phyloP scores from a whole-genome alignment of 2,113 vertebrate species.

The Isurus oxyrinchus region DNA sequence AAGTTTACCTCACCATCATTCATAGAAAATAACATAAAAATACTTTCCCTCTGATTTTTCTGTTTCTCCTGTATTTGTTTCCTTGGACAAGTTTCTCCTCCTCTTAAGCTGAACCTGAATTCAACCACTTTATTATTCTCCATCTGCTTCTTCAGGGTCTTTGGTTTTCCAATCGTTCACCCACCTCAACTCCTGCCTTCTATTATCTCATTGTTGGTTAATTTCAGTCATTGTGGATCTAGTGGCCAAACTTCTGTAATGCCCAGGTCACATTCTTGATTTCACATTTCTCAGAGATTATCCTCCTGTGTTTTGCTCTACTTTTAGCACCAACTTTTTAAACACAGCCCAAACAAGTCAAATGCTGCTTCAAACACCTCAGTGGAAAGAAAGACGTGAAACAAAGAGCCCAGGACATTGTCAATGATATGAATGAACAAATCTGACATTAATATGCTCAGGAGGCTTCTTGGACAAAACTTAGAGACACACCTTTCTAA shows the following conservation, averaged over 20 bases:
- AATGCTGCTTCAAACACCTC: not conserved
- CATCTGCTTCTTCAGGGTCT: not conserved
- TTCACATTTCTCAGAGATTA: not conserved
- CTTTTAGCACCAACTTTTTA: not conserved
- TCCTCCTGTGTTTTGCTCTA: not conserved
- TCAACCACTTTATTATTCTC: not conserved
- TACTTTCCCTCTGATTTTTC: not conserved
- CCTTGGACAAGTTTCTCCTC: not conserved
- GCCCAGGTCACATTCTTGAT: not conserved
- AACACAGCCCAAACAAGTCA: not conserved
- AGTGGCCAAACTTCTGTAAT: not conserved
- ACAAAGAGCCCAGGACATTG: not conserved
- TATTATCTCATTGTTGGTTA: not conserved
- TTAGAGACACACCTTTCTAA: not conserved
- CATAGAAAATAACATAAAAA: not conserved
- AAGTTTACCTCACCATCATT: not conserved
- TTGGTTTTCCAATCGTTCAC: not conserved
- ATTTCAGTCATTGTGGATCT: not conserved
- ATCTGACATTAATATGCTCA: not conserved
- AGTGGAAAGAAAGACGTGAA: not conserved
- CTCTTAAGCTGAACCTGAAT: not conserved
- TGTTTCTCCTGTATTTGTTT: not conserved
- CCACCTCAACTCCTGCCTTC: not conserved
- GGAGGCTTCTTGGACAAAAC: not conserved
- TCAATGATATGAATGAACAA: not conserved